Base-by-base conservation (phyloP, 2,113 vertebrate species). In the Cettia cetti region DNA sequence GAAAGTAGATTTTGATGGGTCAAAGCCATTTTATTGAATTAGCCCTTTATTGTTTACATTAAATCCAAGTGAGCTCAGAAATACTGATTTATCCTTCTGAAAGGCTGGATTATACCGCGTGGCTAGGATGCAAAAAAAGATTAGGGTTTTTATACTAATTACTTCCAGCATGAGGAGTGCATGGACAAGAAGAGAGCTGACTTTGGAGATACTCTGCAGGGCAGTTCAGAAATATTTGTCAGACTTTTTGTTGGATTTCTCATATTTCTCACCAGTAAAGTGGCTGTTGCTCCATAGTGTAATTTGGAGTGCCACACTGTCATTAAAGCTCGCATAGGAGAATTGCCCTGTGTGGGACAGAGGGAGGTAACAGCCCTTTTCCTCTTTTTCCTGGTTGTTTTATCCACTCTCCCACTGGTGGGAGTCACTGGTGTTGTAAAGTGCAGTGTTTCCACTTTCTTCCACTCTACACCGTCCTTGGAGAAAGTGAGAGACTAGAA, bases 11-110 rank as follows among this genome's bases (percentile, higher is more conserved):
- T 96, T 93, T 83, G 90, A 96, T 96, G 90, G 90, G 93, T 92
- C 93, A 95, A 94, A 96, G 94, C 88, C 89, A 97, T 94, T 94
- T 94, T 76, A 95, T 90, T 94, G 92, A 96, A 96, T 96, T 95
- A 96, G 96, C 66, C 89, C 81, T 96, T 97, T 83, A 95, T 93
- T 97, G 88, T 96, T 97, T 97, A 97, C 95, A 97, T 88, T 94
- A 96, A 97, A 97, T 95, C 94, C 91, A 97, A 97, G 89, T 75
- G 92, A 96, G 95, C 92, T 97, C 91, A 95, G 93, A 97, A 97
- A 96, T 78, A 95, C 93, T 97, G 86, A 97, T 64, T 97, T 97
- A 97, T 94, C 97, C 97, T 96, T 83, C 95, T 95, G 90, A 96
- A 96, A 97, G 96, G 92, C 86, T 86, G 95, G 96, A 96, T 96